Conservation (phyloP, 2,113 vertebrate genomes). For the Poicephalus gulielmi region DNA sequence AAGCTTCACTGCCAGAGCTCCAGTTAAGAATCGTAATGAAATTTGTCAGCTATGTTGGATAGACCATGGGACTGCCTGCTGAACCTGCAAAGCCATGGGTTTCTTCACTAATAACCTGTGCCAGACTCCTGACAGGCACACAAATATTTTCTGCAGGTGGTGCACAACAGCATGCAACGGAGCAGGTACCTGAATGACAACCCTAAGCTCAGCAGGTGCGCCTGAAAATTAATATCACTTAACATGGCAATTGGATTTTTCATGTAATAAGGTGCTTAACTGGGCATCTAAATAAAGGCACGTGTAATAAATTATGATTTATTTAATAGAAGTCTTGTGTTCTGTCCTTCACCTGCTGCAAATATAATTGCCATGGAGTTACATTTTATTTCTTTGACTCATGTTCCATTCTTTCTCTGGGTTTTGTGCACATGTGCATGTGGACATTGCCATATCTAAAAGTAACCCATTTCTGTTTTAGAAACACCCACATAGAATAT, state of each 20-base stretch:
- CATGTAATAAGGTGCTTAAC: slow-evolving; percentile 53
- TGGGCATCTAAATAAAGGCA: slow-evolving; percentile 7
- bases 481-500: background rate
- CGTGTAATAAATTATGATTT: background rate
- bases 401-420: background rate
- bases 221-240: slow-evolving; percentile 41
- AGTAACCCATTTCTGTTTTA: background rate
- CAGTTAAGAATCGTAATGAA: background rate
- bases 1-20: background rate
- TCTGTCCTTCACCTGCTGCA: background rate
- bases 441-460: background rate
- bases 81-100: background rate
- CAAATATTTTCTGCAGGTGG: background rate
- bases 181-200: slow-evolving; percentile 10
- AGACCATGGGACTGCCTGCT: background rate
- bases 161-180: background rate
- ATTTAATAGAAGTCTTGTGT: background rate
- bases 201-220: background rate
- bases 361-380: background rate
- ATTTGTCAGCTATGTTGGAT: background rate
- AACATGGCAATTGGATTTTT: slow-evolving; percentile 29
- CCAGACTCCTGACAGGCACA: background rate
- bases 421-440: background rate
- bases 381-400: background rate
- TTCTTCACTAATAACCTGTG: background rate